phyloP scores from a whole-genome alignment of 2,797 vertebrate genomes.

The Gallirallus australis region DNA sequence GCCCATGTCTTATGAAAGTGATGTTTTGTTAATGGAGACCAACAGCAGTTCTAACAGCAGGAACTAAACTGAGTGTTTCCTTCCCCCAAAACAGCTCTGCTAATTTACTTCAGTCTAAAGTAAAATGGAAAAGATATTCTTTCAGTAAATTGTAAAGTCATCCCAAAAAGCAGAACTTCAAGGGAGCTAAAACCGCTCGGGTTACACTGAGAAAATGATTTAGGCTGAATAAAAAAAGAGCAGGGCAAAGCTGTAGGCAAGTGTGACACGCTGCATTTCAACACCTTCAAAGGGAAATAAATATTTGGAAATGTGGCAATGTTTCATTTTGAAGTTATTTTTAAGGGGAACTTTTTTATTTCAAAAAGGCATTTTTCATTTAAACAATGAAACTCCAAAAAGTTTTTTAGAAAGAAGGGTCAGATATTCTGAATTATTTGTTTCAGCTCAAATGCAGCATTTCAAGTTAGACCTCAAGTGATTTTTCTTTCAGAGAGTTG shows the following conservation, averaged over 20 bases:
- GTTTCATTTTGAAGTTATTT: constrained; percentile 29
- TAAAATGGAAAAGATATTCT: background rate
- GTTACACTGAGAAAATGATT: background rate
- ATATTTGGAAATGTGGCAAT: constrained; percentile 19
- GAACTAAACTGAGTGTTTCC: constrained; percentile 19
- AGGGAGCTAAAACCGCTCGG: background rate
- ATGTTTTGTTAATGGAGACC: constrained; percentile 19
- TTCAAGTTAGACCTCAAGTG: background rate
- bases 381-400: background rate
- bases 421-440: background rate
- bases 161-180: constrained; percentile 21
- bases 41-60: constrained; percentile 32
- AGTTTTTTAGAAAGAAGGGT: background rate
- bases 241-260: constrained; percentile 7
- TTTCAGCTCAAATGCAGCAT: background rate
- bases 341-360: background rate
- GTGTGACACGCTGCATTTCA: background rate
- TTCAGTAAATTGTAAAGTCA: constrained; percentile 14
- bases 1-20: background rate
- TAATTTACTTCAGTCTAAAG: constrained; percentile 30
- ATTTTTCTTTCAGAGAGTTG: background rate
- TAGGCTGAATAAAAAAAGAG: constrained; percentile 9
- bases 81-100: constrained; percentile 2
- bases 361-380: background rate
- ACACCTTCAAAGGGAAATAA: constrained; percentile 38